Conservation (phyloP, 2,797 vertebrate species). For the Bucorvus abyssinicus region DNA sequence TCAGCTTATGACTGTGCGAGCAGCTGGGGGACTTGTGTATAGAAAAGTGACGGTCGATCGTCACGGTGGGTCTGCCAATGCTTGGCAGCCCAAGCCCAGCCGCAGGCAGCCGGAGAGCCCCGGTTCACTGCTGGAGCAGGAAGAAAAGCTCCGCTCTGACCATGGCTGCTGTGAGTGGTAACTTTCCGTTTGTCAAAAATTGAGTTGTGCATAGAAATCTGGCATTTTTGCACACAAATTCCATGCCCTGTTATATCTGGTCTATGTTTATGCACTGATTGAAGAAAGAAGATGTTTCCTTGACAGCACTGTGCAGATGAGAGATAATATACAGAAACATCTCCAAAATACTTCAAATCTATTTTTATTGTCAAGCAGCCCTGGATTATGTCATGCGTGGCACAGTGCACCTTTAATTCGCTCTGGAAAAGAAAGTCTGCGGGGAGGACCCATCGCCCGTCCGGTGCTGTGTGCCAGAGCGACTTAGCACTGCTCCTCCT, state of each 20-base stretch:
- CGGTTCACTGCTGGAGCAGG: background rate
- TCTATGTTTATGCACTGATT: background rate
- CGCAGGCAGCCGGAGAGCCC: background rate
- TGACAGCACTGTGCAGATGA: background rate
- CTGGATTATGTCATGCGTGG: background rate
- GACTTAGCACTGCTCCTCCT: background rate
- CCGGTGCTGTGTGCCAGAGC: rapidly evolving
- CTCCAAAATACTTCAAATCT: constrained; percentile 35
- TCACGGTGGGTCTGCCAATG: background rate
- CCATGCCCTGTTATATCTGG: background rate
- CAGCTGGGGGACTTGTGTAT: background rate
- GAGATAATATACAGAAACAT: constrained; percentile 24
- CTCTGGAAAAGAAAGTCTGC: background rate
- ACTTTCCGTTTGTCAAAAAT: background rate
- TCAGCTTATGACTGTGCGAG: rapidly evolving
- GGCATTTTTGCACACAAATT: background rate
- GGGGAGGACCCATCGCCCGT: rapidly evolving
- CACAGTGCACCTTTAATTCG: background rate
- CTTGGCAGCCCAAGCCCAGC: background rate
- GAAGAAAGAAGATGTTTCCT: constrained; percentile 19
- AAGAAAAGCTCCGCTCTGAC: background rate
- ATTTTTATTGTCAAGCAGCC: constrained; percentile 27
- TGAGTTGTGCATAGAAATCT: background rate
- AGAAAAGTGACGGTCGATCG: rapidly evolving
- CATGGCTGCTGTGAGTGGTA: background rate